These are phyloP conservation scores for Macrotis lagotis DNA, from an alignment of 2,113 vertebrate species.

Conservation along the genomic window DNA sequence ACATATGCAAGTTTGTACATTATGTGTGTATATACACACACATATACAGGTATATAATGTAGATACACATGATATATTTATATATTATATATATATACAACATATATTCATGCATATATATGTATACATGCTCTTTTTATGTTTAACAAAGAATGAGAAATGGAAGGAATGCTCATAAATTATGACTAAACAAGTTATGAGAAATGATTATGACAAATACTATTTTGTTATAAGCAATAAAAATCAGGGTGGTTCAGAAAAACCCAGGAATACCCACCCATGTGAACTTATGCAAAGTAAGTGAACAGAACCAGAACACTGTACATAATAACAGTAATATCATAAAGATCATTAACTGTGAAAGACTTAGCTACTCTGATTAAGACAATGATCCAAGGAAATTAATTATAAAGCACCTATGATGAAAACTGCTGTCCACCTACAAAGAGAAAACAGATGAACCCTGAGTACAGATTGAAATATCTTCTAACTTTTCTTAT, in stretches of 20 bases:
- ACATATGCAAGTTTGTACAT: no score
- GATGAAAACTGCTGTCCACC: neutral
- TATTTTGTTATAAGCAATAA: neutral
- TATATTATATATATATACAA: no score
- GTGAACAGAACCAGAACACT: neutral
- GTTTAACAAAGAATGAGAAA: neutral
- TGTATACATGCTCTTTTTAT: neutral
- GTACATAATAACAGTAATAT: neutral
- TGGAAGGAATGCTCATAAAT: neutral
- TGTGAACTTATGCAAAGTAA: neutral
- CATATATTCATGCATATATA: no score
- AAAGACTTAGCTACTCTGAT: neutral
- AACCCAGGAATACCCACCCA: neutral
- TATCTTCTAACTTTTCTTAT: neutral
- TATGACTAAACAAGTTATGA: neutral
- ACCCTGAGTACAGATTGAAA: neutral
- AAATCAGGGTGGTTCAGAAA: neutral
- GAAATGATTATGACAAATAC: neutral
- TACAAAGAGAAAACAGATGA: neutral
- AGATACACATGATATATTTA: no score
- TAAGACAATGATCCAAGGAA: neutral
- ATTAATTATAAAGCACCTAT: neutral
- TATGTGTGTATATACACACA: no score
- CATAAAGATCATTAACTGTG: neutral
- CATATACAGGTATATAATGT: no score